A percentile compares a stretch with the other conserved stretches of the same genome.
phyloP scores from a whole-genome alignment of 1,140 invertebrate species.

The Scaptomyza pallida region DNA sequence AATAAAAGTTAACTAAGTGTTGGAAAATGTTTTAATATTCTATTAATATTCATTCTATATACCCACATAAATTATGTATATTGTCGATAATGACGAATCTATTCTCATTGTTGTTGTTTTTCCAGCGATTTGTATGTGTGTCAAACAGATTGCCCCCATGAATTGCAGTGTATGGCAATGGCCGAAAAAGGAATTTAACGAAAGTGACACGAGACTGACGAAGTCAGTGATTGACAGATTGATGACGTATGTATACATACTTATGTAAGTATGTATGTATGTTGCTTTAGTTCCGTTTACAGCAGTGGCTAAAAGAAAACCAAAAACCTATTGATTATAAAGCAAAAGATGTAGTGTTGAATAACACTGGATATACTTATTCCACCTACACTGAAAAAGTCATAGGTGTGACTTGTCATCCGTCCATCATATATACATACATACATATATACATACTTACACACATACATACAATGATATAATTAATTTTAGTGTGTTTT shows the following conservation, averaged over 20 bases:
- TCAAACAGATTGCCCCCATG: slow-evolving; percentile 26
- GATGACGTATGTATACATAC: slow-evolving; percentile 5
- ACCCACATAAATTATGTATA: background rate
- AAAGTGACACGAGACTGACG: slow-evolving; percentile 1
- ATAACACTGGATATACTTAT: slow-evolving; percentile 5
- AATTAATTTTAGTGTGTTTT: no score
- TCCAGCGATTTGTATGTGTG: background rate
- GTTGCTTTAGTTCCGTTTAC: slow-evolving; percentile 1
- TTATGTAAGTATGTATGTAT: no score
- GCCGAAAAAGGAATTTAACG: slow-evolving; percentile 31
- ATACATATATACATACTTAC: background rate
- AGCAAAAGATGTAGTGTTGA: background rate
- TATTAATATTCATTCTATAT: slow-evolving; percentile 7
- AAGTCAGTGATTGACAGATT: slow-evolving; percentile 8
- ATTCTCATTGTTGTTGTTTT: background rate
- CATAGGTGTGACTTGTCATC: no score
- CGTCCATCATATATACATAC: background rate
- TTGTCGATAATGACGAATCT: slow-evolving; percentile 7
- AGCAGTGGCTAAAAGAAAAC: background rate
- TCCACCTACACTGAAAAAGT: no score
- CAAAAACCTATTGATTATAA: background rate
- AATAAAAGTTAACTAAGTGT: no score
- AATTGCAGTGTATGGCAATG: slow-evolving; percentile 16
- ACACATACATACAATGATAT: no score
- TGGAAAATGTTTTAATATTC: background rate